A percentile compares a stretch with the other conserved stretches of the same genome.
These are phyloP conservation scores for Camelus bactrianus DNA, from an alignment of 2,113 vertebrate species.

Conservation along the genomic window DNA sequence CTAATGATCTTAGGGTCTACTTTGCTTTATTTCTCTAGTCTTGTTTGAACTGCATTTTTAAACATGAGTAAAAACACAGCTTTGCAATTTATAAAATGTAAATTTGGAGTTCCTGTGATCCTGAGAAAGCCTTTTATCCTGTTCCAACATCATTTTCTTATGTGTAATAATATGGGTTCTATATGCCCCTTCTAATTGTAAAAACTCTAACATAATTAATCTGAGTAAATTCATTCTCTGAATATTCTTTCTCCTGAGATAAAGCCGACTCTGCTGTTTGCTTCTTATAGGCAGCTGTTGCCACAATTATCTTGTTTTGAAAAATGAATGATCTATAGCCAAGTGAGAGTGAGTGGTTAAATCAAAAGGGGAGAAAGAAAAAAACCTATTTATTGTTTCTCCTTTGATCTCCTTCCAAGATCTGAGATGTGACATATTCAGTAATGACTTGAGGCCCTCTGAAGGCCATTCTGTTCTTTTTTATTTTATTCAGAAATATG, in stretches of 20 bases:
- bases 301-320: slow-evolving; percentile 64
- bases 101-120: not conserved
- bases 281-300: slow-evolving; percentile 60
- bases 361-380: slow-evolving; percentile 37
- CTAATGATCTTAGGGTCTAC: not conserved
- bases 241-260: not conserved
- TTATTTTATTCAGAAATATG: not conserved
- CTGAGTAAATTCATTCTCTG: slow-evolving; percentile 14
- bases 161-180: not conserved
- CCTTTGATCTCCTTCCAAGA: slow-evolving; percentile 62
- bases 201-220: not conserved
- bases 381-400: not conserved
- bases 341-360: slow-evolving; percentile 31
- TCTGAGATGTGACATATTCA: slow-evolving; percentile 34
- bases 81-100: not conserved
- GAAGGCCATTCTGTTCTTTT: slow-evolving; percentile 16
- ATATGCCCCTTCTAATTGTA: slow-evolving; percentile 26
- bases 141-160: not conserved
- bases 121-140: not conserved
- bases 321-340: slow-evolving; percentile 65
- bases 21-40: not conserved
- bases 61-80: not conserved
- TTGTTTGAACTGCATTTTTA: not conserved
- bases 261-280: not conserved
- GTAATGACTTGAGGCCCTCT: not conserved